Conservation (phyloP, 2,888 invertebrate species). For the Cosmia trapezina region DNA sequence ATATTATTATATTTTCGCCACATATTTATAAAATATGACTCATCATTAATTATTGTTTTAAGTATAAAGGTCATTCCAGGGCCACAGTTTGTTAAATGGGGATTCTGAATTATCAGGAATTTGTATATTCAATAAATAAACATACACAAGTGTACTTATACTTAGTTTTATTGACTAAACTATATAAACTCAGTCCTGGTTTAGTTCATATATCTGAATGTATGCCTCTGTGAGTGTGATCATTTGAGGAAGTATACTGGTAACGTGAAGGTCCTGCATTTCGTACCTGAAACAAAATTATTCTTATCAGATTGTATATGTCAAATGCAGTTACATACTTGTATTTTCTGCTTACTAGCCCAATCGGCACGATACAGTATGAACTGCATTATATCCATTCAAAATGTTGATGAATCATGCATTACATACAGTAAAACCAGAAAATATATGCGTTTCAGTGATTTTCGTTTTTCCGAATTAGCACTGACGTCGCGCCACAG, state of each 20-base stretch:
- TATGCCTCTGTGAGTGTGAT: conserved; percentile 99
- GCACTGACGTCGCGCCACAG: background rate
- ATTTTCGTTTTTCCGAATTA: background rate
- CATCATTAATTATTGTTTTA: conserved; percentile 72
- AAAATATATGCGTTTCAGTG: background rate
- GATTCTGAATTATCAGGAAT: conserved; percentile 74
- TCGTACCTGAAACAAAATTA: conserved; percentile 90
- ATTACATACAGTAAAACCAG: background rate
- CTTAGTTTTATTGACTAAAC: conserved; percentile 68
- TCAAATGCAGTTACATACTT: background rate
- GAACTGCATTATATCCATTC: background rate
- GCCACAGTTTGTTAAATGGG: conserved; percentile 77
- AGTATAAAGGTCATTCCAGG: conserved; percentile 81
- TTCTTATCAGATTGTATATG: background rate
- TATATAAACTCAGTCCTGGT: conserved; percentile 80
- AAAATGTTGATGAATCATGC: background rate
- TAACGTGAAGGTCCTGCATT: conserved; percentile 99
- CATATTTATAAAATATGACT: conserved; percentile 74
- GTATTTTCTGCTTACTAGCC: background rate
- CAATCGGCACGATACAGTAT: background rate
- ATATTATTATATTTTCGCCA: conserved; percentile 68
- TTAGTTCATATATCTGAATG: conserved; percentile 96
- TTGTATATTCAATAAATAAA: conserved; percentile 87
- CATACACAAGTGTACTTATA: conserved; percentile 69
- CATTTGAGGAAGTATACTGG: conserved; percentile 99